Conservation (phyloP, 35 echinoderm and acorn worm species). For the Apostichopus californicus region DNA sequence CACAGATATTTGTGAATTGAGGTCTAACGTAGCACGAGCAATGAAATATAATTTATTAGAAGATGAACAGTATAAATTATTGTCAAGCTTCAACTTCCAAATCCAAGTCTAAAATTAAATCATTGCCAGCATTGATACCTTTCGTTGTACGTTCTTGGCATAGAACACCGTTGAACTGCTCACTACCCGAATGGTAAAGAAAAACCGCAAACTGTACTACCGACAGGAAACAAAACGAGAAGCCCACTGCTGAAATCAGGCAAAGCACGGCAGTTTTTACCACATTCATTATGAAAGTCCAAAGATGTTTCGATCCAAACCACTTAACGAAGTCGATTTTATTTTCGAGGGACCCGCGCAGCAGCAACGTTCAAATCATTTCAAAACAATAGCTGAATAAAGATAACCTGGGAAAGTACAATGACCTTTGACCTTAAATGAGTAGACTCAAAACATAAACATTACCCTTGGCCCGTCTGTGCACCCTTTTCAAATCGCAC, state of each 20-base stretch:
- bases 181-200: conserved; percentile 34
- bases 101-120: too few species aligned
- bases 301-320: not conserved
- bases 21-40: too few species aligned
- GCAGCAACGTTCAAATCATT: not conserved
- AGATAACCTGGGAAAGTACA: conserved; percentile 26
- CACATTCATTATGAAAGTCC: not conserved
- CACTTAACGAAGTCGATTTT: not conserved
- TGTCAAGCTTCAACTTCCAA: too few species aligned
- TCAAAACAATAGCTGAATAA: not conserved
- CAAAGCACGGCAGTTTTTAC: conserved; percentile 18
- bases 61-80: too few species aligned
- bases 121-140: not conserved
- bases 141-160: not conserved
- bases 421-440: conserved; percentile 6
- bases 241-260: conserved; percentile 36
- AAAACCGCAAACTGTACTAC: conserved; percentile 66
- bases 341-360: not conserved
- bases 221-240: conserved; percentile 54
- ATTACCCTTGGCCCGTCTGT: not conserved
- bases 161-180: not conserved
- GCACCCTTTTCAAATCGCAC: not conserved
- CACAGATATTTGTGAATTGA: too few species aligned
- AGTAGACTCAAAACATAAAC: conserved; percentile 9
- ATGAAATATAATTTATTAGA: too few species aligned